Conservation (phyloP, 2,797 vertebrate species). For the Aldrovandia affinis region DNA sequence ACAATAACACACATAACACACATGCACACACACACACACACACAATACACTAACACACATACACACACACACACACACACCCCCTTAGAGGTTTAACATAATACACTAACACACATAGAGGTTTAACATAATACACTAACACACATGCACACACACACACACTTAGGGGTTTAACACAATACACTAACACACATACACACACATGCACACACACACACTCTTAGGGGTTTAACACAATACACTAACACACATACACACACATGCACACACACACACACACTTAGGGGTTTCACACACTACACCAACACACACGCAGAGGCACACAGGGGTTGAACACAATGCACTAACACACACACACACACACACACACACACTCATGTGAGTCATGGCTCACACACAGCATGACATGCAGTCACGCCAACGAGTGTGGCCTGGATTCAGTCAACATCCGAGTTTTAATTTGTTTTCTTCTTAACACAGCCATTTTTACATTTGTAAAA, state of each 20-base stretch:
- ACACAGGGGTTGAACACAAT: constrained; percentile 19
- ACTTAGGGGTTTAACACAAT: not conserved
- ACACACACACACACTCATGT: not conserved
- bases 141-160: not conserved
- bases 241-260: constrained; percentile 29
- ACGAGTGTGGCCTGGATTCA: not conserved
- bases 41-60: not conserved
- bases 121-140: not conserved
- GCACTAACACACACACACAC: constrained; percentile 15
- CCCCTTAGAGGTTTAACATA: not conserved
- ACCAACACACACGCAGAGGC: not conserved
- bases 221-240: constrained; percentile 18
- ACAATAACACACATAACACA: constrained; percentile 32
- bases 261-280: not conserved
- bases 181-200: not conserved
- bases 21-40: constrained; percentile 12
- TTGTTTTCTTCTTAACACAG: not conserved
- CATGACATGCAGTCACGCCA: not conserved
- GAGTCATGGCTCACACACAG: not conserved
- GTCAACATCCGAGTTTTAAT: not conserved
- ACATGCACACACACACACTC: not conserved
- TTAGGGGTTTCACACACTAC: not conserved
- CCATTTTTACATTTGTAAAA: too few relatives aligned
- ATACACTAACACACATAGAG: not conserved
- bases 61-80: not conserved